Conservation (phyloP, 2,797 vertebrate species). For the Tauraco hartlaubi region DNA sequence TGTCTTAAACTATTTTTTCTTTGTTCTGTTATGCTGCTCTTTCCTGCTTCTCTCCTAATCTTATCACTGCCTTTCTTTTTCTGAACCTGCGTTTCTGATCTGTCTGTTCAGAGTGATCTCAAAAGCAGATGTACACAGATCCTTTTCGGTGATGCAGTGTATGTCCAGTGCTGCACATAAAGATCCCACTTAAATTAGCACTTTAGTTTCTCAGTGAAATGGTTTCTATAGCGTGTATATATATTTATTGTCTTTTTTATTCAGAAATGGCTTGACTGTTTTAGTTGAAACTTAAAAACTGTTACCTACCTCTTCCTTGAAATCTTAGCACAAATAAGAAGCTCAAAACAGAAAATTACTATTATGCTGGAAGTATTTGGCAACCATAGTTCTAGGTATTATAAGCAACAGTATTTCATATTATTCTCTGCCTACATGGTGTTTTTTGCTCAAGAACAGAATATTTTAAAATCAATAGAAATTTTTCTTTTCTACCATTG, state of each 20-base stretch:
- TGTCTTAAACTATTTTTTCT: neutral
- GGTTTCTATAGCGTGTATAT: neutral
- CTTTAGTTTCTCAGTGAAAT: neutral
- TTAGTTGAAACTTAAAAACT: neutral
- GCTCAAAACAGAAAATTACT: neutral
- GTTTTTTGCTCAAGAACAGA: neutral
- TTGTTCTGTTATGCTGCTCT: neutral
- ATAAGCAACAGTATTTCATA: neutral
- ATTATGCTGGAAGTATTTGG: neutral
- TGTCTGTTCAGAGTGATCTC: neutral
- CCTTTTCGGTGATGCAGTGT: neutral
- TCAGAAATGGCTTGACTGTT: neutral
- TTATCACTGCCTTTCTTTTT: neutral
- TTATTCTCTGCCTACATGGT: neutral
- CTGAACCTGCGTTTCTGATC: neutral
- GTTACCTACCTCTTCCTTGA: neutral
- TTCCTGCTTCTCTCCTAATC: neutral
- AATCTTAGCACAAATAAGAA: neutral
- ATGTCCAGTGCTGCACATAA: neutral
- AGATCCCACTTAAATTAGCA: neutral
- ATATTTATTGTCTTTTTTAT: neutral
- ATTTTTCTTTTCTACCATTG: neutral
- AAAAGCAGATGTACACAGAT: neutral
- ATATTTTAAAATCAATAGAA: neutral
- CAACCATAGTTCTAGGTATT: neutral